Evolutionary conservation across 2,888 invertebrate species (phyloP), one percentile per base, ranked within the genome.

Genomic region (Synergus gifuensis): DNA sequence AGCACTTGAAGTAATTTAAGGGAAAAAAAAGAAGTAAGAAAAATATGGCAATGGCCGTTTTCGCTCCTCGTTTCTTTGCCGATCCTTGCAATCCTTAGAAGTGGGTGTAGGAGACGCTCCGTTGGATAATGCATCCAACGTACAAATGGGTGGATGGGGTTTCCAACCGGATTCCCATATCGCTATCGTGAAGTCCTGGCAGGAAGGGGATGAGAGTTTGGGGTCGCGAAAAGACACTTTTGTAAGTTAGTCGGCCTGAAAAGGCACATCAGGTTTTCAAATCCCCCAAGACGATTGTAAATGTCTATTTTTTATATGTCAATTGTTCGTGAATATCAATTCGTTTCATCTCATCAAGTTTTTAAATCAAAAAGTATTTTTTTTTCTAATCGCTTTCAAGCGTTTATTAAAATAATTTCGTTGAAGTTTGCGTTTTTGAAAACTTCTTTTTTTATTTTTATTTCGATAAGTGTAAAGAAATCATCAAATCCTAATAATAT

Each of bases 91-190:
- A 83, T 84, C 82, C 81, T 73, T 60, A 67, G 78, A 79, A 79
- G 83, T 81, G 83, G 79, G 84, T 81, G 76, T 83, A 79, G 80
- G 79, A 82, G 82, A 82, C 84, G 85, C 79, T 80, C 81, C 81
- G 78, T 83, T 84, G 87, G 87, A 85, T 87, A 88, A 88, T 88
- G 87, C 85, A 84, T 86, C 86, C 80, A 77, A 77, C 83, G 86
- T 85, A 86, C 85, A 85, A 88, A 88, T 86, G 85, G 87, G 82
- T 81, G 79, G 82, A 84, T 78, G 69, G 82, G 79, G 81, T 73
- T 76, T 80, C 76, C 79, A 36, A 76, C 76, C 78, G 86, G 83
- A 84, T 87, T 84, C 83, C 85, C 85, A 82, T 86, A 87, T 87
- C 86, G 86, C 86, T 85, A 86, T 86, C 87, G 86, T 84, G 79